Conservation (phyloP, 2,888 invertebrate genomes). For the Synergus itoensis region DNA sequence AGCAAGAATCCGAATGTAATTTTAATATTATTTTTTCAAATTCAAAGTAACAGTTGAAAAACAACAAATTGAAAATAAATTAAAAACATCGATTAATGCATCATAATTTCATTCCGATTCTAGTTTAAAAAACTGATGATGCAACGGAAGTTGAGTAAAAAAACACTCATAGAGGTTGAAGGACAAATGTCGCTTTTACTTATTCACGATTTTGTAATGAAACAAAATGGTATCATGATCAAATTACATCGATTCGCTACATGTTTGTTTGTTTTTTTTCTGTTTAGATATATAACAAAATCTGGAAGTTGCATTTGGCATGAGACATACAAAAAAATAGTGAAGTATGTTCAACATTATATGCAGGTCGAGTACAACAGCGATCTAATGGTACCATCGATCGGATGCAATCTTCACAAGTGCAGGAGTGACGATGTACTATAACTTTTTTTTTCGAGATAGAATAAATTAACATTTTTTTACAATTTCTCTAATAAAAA, state of each 20-base stretch:
- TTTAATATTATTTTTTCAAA: no score
- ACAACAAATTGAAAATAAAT: no score
- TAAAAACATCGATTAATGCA: no score
- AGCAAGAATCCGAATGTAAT: no score
- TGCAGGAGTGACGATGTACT: constrained; percentile 59
- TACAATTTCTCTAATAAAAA: constrained; percentile 73
- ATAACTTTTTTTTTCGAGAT: constrained; percentile 57
- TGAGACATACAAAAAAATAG: constrained; percentile 82
- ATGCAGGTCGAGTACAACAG: constrained; percentile 82
- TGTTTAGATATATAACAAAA: constrained; percentile 79
- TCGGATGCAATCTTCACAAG: constrained; percentile 68
- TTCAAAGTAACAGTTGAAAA: no score
- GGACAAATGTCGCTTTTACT: constrained; percentile 63
- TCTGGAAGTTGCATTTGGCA: constrained; percentile 82
- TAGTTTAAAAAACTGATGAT: neutral
- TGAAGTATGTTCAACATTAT: constrained; percentile 83
- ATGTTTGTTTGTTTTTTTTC: constrained; percentile 62
- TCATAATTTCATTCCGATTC: no score
- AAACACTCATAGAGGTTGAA: constrained; percentile 57
- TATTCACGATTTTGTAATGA: constrained; percentile 62
- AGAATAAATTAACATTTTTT: constrained; percentile 73
- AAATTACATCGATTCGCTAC: constrained; percentile 70
- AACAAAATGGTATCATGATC: constrained; percentile 67
- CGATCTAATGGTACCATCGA: constrained; percentile 72
- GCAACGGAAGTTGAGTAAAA: constrained; percentile 41